Evolutionary conservation across 2,797 vertebrate species (phyloP), one percentile per base, ranked within the genome.

Genomic region (Falco cherrug): DNA sequence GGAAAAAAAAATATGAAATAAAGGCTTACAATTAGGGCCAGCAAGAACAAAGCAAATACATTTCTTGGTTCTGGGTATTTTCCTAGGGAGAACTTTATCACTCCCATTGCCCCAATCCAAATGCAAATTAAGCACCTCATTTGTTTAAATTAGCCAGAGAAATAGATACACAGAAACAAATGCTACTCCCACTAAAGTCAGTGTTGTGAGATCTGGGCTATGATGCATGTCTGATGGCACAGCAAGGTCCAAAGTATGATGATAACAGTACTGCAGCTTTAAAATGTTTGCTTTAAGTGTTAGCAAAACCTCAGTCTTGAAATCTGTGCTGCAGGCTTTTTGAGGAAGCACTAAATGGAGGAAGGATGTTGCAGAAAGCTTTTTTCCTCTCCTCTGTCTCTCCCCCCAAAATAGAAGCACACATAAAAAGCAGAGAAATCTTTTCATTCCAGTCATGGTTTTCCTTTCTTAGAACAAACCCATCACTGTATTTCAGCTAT

Each of bases 61-160:
- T 16, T 64, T 80, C 74, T 93, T 4, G 2, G 10, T 85, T 79
- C 63, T 48, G 61, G 16, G 19, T 86, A 48, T 81, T 90, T 94
- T 95, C 71, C 61, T 11, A 54, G 35, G 68, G 84, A 90, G 53
- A 77, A 83, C 2, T 45, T 84, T 84, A 95, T 80, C 71, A 41
- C 53, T 95, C 93, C 80, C 93, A 70, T 47, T 92, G 56, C 29
- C 26, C 26, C 61, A 31, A 41, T 97, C 29, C 48, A 85, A 92
- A 93, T 87, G 81, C 35, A 94, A 95, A 96, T 90, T 60, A 87
- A 89, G 51, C 13, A 83, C 13, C 82, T 54, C 8, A 76, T 94
- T 93, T 95, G 39, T 93, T 94, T 80, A 92, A 87, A 90, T 92
- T 95, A 94, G 60, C 69, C 21, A 65, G 61, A 95, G 78, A 81